phyloP scores from a whole-genome alignment of 2,797 vertebrate genomes.

The Onychomys arenicola region DNA sequence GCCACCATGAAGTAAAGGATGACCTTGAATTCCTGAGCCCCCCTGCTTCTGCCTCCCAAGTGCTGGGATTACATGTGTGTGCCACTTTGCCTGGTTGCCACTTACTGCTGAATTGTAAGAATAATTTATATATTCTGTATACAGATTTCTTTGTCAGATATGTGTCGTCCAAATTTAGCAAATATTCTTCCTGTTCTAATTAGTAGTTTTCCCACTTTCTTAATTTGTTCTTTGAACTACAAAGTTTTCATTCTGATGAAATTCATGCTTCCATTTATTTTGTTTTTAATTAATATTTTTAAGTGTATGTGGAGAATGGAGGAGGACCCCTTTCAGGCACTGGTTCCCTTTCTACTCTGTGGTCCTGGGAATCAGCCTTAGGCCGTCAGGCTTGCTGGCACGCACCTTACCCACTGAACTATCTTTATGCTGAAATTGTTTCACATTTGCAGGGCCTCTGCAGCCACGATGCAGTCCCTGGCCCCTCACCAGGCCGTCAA shows the following conservation, averaged over 20 bases:
- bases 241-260: slow-evolving; percentile 30
- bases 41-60: not conserved
- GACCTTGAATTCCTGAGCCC: not conserved
- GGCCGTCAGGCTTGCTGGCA: not conserved
- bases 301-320: not conserved
- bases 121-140: not conserved
- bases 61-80: not conserved
- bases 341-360: not conserved
- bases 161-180: not conserved
- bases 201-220: slow-evolving; percentile 19
- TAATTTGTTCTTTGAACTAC: slow-evolving; percentile 25
- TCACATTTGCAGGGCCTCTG: not conserved
- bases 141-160: not conserved
- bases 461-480: not conserved
- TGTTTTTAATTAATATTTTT: not conserved
- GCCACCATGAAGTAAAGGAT: not conserved
- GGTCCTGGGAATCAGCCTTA: not conserved
- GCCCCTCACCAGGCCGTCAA: not conserved
- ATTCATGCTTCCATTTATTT: not conserved
- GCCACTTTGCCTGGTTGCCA: not conserved
- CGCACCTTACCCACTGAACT: too few species aligned
- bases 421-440: not conserved
- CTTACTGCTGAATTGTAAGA: slow-evolving; percentile 12
- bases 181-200: not conserved
- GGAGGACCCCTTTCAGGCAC: not conserved